Percentiles rank a stretch among this genome's conserved stretches.
These are phyloP conservation scores for Dicentrarchus labrax DNA, from an alignment of 2,113 vertebrate genomes.

Conservation along the genomic window DNA sequence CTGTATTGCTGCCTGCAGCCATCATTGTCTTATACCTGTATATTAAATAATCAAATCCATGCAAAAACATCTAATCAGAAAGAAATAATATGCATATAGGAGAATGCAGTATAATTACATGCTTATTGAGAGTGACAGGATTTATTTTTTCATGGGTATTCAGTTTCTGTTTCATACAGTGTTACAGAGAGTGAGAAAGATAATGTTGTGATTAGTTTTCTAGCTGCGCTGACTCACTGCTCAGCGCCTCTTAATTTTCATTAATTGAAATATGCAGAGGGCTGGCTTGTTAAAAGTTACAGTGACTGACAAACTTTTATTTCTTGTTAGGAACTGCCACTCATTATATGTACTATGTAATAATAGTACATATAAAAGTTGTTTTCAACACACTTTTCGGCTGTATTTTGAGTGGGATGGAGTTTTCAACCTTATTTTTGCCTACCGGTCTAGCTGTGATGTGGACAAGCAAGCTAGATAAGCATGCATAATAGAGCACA, in stretches of 20 bases:
- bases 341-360: neutral
- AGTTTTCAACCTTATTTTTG: neutral
- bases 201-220: slow-evolving; percentile 5
- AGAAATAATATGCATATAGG: neutral
- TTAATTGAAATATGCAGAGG: slow-evolving; percentile 1
- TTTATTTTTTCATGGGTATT: neutral
- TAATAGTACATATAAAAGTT: neutral
- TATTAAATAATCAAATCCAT: neutral
- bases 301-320: neutral
- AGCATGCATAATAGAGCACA: slow-evolving; percentile 8
- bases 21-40: neutral
- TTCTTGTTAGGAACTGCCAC: neutral
- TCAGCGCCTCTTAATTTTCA: slow-evolving; percentile 3
- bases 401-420: neutral
- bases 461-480: neutral
- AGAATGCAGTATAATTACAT: neutral
- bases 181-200: neutral
- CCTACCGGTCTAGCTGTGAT: neutral
- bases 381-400: neutral
- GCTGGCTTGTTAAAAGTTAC: slow-evolving; percentile 2
- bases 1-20: neutral
- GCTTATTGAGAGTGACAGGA: neutral
- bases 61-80: neutral
- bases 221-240: neutral
- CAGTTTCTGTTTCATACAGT: neutral